Evolutionary conservation across 53 echinoderm and acorn worm species (phyloP), one percentile per base, ranked within the genome.

Genomic region (Henricia sp.): DNA sequence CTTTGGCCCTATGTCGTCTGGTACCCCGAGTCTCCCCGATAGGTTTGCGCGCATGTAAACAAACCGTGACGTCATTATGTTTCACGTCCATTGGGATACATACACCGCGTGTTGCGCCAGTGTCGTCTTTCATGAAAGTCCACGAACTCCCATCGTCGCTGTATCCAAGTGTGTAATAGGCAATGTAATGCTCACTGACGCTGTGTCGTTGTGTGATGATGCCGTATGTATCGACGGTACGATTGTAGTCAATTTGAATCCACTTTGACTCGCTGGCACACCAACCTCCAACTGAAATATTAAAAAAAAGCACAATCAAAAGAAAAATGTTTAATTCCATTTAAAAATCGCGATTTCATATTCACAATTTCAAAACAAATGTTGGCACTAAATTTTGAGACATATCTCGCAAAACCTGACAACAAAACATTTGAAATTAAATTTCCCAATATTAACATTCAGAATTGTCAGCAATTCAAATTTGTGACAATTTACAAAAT

Each of bases 71-170:
- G n/a, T n/a, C n/a, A n/a, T n/a, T n/a, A n/a, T n/a, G n/a, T n/a
- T n/a, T n/a, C n/a, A n/a, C n/a, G n/a, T n/a, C n/a, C n/a, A n/a
- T n/a, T 25, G 6, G 60, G 60, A 10, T 28, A 60, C 60, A n/a
- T n/a, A 60, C 60, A 27, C 4, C 27, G 11, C 30, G 60, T 25
- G 26, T 25, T 25, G 27, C 6, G 5, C 60, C 60, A 14, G 26
- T 32, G 60, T 14, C 27, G 30, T 60, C 30, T 6, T 12, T 26
- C 27, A 60, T 10, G 30, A 8, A 5, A 25, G 5, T 60, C 60
- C 60, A 60, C 27, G 60, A 27, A 8, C 30, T 21, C 4, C 60
- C 60, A 32, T 60, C 60, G 11, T 60, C 60, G 60, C 60, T 60
- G 60, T 60, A 60, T 21, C 11, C 21, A 21, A 60, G 11, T 0